These are phyloP conservation scores for Chromis chromis DNA, from an alignment of 2,797 vertebrate genomes.

Conservation along the genomic window DNA sequence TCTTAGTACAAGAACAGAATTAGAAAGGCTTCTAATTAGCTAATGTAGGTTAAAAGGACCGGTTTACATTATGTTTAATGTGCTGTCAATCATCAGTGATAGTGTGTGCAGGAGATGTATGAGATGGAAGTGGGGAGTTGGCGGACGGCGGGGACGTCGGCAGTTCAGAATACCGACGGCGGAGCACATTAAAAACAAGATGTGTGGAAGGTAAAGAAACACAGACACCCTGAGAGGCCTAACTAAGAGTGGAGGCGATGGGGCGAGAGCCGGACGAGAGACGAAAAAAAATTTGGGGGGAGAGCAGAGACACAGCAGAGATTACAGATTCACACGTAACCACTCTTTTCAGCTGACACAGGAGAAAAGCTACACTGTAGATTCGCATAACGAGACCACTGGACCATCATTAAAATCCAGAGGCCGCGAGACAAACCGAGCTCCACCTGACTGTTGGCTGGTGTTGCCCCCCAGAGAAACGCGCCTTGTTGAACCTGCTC, in stretches of 20 bases:
- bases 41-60: constrained; percentile 61
- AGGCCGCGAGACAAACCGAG: constrained; percentile 70
- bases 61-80: constrained; percentile 68
- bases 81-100: constrained; percentile 58
- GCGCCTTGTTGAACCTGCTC: constrained; percentile 77
- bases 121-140: constrained; percentile 36
- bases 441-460: constrained; percentile 72
- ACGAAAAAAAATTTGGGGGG: neutral
- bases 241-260: constrained; percentile 31
- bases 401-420: constrained; percentile 79
- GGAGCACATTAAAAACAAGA: constrained; percentile 27
- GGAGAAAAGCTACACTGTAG: constrained; percentile 66
- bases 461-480: constrained; percentile 74
- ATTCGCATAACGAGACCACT: constrained; percentile 71
- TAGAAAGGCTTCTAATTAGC: constrained; percentile 62
- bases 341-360: constrained; percentile 74
- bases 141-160: constrained; percentile 31
- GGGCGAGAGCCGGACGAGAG: constrained; percentile 11
- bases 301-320: constrained; percentile 48
- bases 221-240: constrained; percentile 7
- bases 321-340: constrained; percentile 67
- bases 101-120: constrained; percentile 36
- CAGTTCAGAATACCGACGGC: constrained; percentile 24
- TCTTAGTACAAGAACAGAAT: constrained; percentile 27
- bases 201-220: constrained; percentile 21